phyloP scores from a whole-genome alignment of 1,140 invertebrate genomes.

The Trachymyrmex septentrionalis region DNA sequence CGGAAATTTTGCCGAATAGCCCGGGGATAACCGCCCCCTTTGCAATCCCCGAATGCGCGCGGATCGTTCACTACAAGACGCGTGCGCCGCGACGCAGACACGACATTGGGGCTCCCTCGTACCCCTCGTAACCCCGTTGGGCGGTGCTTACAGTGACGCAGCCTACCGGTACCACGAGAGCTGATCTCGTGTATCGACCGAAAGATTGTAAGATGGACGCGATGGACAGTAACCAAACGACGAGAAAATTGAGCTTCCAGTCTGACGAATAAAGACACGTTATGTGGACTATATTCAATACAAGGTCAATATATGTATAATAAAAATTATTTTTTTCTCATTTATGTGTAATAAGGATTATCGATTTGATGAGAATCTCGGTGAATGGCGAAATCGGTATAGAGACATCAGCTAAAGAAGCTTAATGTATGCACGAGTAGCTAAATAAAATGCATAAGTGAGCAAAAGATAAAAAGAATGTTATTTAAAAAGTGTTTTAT shows the following conservation, averaged over 20 bases:
- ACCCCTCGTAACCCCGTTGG: slow-evolving; percentile 24
- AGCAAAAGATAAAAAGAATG: background rate
- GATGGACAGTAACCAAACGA: background rate
- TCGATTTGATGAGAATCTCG: background rate
- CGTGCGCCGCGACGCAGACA: slow-evolving; percentile 44
- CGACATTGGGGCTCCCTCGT: slow-evolving; percentile 45
- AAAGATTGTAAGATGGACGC: slow-evolving; percentile 41
- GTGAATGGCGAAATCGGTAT: background rate
- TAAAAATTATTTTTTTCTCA: background rate
- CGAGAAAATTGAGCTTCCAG: background rate
- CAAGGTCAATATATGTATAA: background rate
- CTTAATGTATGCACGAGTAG: background rate
- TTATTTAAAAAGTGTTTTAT: background rate
- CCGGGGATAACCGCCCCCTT: slow-evolving; percentile 10
- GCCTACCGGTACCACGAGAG: slow-evolving; percentile 27
- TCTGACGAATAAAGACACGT: background rate
- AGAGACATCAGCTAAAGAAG: background rate
- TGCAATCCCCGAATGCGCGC: background rate
- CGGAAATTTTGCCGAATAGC: slow-evolving; percentile 30
- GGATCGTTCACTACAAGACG: background rate
- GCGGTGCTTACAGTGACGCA: slow-evolving; percentile 40
- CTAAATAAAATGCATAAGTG: background rate
- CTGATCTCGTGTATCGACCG: slow-evolving; percentile 57
- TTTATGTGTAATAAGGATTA: background rate
- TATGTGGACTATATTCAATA: background rate